Evolutionary conservation across 2,888 invertebrate genomes (phyloP).

Genomic region (Tinea trinotella): DNA sequence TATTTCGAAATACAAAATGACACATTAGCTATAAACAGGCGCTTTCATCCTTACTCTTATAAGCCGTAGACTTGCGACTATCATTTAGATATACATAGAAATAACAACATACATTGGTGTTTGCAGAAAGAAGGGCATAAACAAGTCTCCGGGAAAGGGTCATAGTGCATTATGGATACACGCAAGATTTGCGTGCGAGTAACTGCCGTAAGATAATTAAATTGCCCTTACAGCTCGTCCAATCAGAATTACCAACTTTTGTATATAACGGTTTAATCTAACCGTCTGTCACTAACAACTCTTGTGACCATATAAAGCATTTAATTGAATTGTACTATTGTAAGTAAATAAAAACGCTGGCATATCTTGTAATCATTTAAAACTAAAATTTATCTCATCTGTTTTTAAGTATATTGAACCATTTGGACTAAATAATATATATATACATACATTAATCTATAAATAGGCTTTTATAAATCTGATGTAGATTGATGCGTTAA

Average conservation of each 20-base stretch:
- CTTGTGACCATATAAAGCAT: background rate
- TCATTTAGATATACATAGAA: constrained; percentile 6
- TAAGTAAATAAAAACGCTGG: too few relatives aligned
- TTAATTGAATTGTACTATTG: too few relatives aligned
- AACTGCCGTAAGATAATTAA: constrained; percentile 47
- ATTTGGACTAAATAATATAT: too few relatives aligned
- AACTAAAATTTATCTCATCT: too few relatives aligned
- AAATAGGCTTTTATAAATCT: too few relatives aligned
- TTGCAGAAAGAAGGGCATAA: constrained; percentile 37
- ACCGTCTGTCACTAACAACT: background rate
- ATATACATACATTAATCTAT: too few relatives aligned
- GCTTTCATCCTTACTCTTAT: too few relatives aligned
- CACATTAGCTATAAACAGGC: too few relatives aligned
- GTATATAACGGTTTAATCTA: constrained; percentile 13
- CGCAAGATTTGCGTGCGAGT: constrained; percentile 41
- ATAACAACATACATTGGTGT: constrained; percentile 30
- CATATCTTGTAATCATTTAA: too few relatives aligned
- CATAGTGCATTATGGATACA: constrained; percentile 42
- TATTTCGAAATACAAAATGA: too few relatives aligned
- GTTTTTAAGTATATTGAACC: too few relatives aligned
- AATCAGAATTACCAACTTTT: constrained; percentile 17
- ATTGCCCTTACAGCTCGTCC: constrained; percentile 37
- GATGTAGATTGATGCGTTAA: too few relatives aligned
- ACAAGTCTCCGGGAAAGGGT: constrained; percentile 50
- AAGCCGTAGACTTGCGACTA: background rate